Conservation (phyloP, 1,140 invertebrate genomes). For the Cydia splendana region DNA sequence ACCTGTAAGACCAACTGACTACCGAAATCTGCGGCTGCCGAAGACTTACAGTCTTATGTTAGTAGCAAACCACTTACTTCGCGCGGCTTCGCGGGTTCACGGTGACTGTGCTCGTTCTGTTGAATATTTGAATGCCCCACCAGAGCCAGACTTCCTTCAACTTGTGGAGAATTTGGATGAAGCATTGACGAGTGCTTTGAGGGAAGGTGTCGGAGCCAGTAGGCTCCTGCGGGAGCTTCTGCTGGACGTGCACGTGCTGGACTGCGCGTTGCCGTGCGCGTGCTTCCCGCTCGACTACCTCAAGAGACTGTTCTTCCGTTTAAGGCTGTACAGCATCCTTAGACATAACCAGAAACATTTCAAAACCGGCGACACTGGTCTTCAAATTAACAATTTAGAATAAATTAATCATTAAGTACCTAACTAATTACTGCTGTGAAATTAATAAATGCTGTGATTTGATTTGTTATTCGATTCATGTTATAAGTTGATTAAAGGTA, state of each 20-base stretch:
- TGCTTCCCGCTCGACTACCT: slow-evolving; percentile 22
- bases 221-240: background rate
- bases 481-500: no score
- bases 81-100: background rate
- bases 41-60: background rate
- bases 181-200: background rate
- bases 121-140: background rate
- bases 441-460: background rate
- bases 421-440: background rate
- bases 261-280: background rate
- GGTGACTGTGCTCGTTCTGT: background rate
- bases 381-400: background rate
- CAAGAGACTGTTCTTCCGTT: background rate
- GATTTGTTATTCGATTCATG: no score
- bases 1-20: background rate
- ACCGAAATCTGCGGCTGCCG: background rate
- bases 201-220: background rate
- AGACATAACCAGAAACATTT: background rate
- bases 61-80: background rate
- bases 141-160: background rate
- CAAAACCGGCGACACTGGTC: background rate
- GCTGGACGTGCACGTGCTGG: slow-evolving; percentile 20
- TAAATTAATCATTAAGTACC: background rate
- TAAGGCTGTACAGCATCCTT: background rate
- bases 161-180: background rate